Percentiles rank a stretch among this genome's conserved stretches.
Evolutionary conservation across 2,113 vertebrate species (phyloP).

Genomic region (Pseudonaja textilis): DNA sequence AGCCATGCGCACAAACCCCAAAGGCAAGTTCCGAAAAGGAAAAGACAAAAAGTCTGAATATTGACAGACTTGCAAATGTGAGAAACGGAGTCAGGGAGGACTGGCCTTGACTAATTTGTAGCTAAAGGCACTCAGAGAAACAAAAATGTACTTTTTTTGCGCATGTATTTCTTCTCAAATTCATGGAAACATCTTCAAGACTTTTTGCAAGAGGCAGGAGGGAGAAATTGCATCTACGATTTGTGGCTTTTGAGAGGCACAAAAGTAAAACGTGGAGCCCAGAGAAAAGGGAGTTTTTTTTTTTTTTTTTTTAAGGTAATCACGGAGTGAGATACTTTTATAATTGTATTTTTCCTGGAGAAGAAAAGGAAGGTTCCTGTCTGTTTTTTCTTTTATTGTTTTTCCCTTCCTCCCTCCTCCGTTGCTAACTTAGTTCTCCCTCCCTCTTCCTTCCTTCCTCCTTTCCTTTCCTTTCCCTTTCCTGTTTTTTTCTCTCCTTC

Average conservation of each 20-base stretch:
- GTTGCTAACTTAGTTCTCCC: no score
- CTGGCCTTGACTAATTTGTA: not conserved
- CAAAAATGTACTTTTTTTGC: not conserved
- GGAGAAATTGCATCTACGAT: not conserved
- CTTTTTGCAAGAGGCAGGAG: not conserved
- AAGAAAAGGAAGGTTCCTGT: not conserved
- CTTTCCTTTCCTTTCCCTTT: not conserved
- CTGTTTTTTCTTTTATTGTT: not conserved
- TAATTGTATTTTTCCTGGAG: not conserved
- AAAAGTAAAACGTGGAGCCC: not conserved
- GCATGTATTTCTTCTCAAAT: not conserved
- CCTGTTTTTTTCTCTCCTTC: no score
- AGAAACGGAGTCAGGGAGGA: rapidly evolving
- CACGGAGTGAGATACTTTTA: not conserved
- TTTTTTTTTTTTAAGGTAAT: not conserved
- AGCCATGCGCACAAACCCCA: not conserved
- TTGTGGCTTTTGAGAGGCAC: not conserved
- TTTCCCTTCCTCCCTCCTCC: no score
- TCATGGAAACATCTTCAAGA: not conserved
- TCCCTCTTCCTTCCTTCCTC: not conserved
- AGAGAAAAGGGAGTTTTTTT: not conserved
- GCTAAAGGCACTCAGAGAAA: not conserved
- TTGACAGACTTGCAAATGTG: not conserved
- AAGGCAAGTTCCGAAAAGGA: not conserved
- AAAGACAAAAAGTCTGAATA: not conserved